Conservation (phyloP, 2,797 vertebrate species). For the Rhinatrema bivittatum region DNA sequence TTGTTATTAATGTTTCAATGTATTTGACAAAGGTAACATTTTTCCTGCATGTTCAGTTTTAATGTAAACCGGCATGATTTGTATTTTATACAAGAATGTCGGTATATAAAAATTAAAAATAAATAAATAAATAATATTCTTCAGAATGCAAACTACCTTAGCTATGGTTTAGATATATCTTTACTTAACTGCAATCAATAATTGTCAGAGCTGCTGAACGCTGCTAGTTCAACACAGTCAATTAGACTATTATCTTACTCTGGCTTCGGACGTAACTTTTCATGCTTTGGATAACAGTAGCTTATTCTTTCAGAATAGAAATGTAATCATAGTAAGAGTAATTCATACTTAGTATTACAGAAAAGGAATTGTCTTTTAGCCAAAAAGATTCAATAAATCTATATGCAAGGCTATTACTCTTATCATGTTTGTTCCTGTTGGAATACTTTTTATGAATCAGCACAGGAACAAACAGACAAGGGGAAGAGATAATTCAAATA, state of each 20-base stretch:
- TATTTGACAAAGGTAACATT: no score
- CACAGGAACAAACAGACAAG: constrained; percentile 46
- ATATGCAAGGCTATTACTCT: constrained; percentile 17
- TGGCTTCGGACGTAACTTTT: constrained; percentile 17
- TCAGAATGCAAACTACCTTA: no score
- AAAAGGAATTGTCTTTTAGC: constrained; percentile 24
- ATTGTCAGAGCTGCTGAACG: constrained; percentile 23
- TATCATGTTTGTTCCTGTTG: constrained; percentile 46
- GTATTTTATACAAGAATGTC: no score
- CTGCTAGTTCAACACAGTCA: constrained; percentile 13
- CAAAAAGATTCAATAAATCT: constrained; percentile 28
- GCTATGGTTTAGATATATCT: background rate
- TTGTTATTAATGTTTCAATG: no score
- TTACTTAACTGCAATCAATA: background rate
- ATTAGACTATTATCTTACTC: constrained; percentile 9
- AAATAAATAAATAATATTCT: no score
- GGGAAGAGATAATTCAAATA: constrained; percentile 33
- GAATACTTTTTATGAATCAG: constrained; percentile 32
- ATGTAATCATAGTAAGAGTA: constrained; percentile 32
- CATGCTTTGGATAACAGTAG: constrained; percentile 13
- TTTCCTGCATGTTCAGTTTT: no score
- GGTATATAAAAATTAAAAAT: no score
- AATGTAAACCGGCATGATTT: no score
- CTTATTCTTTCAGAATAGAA: constrained; percentile 29
- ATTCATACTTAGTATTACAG: constrained; percentile 29